Percentiles rank a stretch among this genome's conserved stretches.
These are phyloP conservation scores for Venusia cambrica DNA, from an alignment of 2,888 invertebrate species.

Conservation along the genomic window DNA sequence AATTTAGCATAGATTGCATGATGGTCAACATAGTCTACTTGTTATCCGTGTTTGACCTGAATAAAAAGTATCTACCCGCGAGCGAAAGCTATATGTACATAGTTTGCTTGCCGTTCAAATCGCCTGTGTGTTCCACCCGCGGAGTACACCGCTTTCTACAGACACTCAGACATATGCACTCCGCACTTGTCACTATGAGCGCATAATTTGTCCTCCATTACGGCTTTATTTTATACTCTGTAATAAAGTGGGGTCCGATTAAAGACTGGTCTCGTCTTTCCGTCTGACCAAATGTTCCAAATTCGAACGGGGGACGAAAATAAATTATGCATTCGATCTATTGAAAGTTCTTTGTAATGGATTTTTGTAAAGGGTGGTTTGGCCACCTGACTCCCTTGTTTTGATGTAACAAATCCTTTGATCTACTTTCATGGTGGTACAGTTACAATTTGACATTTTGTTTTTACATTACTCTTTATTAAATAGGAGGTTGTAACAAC, in stretches of 20 bases:
- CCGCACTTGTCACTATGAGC: conserved; percentile 67
- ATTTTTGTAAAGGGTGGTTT: conserved; percentile 49
- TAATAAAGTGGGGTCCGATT: conserved; percentile 71
- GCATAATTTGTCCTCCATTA: conserved; percentile 79
- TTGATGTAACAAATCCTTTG: conserved; percentile 33
- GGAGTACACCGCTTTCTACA: conserved; percentile 50
- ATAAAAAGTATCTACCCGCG: no score
- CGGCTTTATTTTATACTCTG: conserved; percentile 55
- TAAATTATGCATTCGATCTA: conserved; percentile 76
- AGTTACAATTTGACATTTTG: conserved; percentile 16
- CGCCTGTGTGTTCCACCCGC: conserved; percentile 39
- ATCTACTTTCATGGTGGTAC: conserved; percentile 19
- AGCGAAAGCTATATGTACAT: no score
- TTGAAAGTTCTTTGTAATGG: conserved; percentile 69
- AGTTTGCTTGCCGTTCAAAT: no score
- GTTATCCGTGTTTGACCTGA: no score
- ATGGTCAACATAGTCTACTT: no score
- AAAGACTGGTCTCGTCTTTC: conserved; percentile 74
- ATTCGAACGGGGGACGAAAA: conserved; percentile 48
- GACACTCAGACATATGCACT: conserved; percentile 75
- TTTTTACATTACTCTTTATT: no score
- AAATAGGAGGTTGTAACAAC: no score
- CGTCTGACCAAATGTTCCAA: conserved; percentile 65
- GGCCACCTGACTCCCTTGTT: conserved; percentile 56
- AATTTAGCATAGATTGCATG: no score